A percentile compares a stretch with the other conserved stretches of the same genome.
Evolutionary conservation across 2,888 invertebrate genomes (phyloP).

Genomic region (Drosophila setosimentum): DNA sequence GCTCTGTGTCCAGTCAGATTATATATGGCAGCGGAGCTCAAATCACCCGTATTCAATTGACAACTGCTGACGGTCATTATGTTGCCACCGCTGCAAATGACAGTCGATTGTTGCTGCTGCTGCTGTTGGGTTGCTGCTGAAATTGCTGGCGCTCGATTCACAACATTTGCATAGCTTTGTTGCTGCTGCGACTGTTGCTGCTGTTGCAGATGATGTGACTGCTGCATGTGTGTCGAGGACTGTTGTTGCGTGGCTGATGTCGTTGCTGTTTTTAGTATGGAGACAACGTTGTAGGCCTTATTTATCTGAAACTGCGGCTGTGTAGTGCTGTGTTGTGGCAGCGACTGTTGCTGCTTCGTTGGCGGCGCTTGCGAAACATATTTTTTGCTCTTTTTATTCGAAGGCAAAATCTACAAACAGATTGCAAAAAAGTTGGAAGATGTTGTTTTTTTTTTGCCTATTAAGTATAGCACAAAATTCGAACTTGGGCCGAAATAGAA

Average conservation of each 20-base stretch:
- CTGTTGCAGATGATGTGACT: constrained; percentile 32
- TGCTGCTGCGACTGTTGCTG: constrained; percentile 49
- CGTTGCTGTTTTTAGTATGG: constrained; percentile 69
- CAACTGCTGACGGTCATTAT: constrained; percentile 60
- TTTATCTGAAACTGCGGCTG: constrained; percentile 77
- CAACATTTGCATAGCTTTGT: constrained; percentile 69
- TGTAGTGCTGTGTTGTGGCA: constrained; percentile 56
- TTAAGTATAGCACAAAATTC: constrained; percentile 4
- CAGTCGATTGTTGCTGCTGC: constrained; percentile 50
- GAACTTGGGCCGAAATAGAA: not conserved
- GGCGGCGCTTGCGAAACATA: constrained; percentile 66
- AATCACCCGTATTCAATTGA: constrained; percentile 52
- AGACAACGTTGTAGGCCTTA: constrained; percentile 75
- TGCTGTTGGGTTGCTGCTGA: constrained; percentile 35
- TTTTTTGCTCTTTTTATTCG: constrained; percentile 81
- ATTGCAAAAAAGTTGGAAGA: constrained; percentile 61
- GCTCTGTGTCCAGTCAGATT: constrained; percentile 54
- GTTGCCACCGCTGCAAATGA: constrained; percentile 62
- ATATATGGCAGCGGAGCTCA: constrained; percentile 60
- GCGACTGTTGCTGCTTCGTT: constrained; percentile 43
- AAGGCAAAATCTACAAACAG: constrained; percentile 80
- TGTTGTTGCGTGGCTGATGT: constrained; percentile 39
- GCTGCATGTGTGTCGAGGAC: constrained; percentile 23
- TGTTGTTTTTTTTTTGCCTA: constrained; percentile 15
- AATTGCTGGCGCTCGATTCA: constrained; percentile 47